Base-by-base conservation (phyloP, 2,888 invertebrate genomes). In the Embidobia sp. region DNA sequence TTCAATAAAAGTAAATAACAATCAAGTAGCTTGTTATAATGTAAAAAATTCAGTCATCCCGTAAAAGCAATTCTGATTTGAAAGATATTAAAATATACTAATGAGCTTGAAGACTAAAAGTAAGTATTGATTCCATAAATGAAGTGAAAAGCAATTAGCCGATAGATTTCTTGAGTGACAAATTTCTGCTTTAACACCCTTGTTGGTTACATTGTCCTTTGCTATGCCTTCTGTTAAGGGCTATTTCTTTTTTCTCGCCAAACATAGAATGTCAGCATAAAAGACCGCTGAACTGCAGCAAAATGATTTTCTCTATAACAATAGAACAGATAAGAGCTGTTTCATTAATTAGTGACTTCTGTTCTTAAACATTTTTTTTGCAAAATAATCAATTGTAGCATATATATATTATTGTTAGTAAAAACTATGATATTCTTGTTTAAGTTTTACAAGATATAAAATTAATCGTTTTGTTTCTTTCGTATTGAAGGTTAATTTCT, bases 71-170 rank as follows among this genome's bases (percentile, higher is more conserved):
- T n/a, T n/a, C n/a, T n/a, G n/a, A n/a, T n/a, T n/a, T n/a, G n/a
- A n/a, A n/a, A n/a, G n/a, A n/a, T n/a, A n/a, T n/a, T n/a, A n/a
- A n/a, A n/a, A n/a, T n/a, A n/a, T n/a, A n/a, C n/a, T n/a, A n/a
- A 49, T 29, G 11, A 31, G 11, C 11, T 40, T 4, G 6, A 59
- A 31, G 22, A 44, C 15, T n/a, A n/a, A n/a, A n/a, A 42, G 44
- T 33, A 26, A 4, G 16, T 48, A 48, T 61, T 27, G 61, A 55
- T 55, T 46, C 37, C 18, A 29, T 35, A 22, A 26, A 10, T n/a
- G 7, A 42, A 42, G 51, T 49, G 53, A 55, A 55, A 72, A 55
- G 44, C 63, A 72, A 72, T 72, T 72, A 72, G 55, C 48, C 31
- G 22, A 53, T 63, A 63, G 63, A 55, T 22, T 63, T 63, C 67